Percentiles rank a stretch among this genome's conserved stretches.
These are phyloP conservation scores for Lathamus discolor DNA, from an alignment of 2,113 vertebrate species.

Conservation along the genomic window DNA sequence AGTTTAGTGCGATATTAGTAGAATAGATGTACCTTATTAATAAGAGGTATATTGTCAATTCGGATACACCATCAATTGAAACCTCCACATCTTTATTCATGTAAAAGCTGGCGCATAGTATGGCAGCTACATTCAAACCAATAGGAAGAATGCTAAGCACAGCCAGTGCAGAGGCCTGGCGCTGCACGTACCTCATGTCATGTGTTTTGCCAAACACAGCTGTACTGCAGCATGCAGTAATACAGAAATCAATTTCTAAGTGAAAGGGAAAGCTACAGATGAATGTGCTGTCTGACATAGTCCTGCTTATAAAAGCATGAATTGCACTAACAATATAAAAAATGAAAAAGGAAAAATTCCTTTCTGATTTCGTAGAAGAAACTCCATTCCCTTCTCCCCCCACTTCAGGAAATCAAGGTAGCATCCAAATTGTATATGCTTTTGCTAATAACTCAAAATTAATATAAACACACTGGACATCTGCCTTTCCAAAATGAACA, in stretches of 20 bases:
- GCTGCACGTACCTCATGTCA: rapidly evolving
- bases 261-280: background rate
- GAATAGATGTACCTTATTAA: background rate
- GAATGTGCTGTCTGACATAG: background rate
- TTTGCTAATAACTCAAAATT: background rate
- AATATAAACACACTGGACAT: background rate
- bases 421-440: background rate
- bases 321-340: background rate
- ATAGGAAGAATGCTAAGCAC: background rate
- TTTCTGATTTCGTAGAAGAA: background rate
- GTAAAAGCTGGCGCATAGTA: rapidly evolving
- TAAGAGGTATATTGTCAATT: background rate
- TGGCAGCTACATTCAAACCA: background rate
- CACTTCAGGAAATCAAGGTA: background rate
- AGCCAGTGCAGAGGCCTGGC: background rate
- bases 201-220: background rate
- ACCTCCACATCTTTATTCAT: background rate
- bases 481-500: background rate
- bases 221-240: background rate
- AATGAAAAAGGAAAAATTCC: background rate
- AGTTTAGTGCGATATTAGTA: background rate
- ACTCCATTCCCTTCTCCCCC: background rate
- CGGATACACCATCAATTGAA: background rate
- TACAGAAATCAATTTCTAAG: background rate
- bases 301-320: background rate